A percentile compares a stretch with the other conserved stretches of the same genome.
phyloP scores from a whole-genome alignment of 92 coral and sea anemone species.

The Porites evermanni region DNA sequence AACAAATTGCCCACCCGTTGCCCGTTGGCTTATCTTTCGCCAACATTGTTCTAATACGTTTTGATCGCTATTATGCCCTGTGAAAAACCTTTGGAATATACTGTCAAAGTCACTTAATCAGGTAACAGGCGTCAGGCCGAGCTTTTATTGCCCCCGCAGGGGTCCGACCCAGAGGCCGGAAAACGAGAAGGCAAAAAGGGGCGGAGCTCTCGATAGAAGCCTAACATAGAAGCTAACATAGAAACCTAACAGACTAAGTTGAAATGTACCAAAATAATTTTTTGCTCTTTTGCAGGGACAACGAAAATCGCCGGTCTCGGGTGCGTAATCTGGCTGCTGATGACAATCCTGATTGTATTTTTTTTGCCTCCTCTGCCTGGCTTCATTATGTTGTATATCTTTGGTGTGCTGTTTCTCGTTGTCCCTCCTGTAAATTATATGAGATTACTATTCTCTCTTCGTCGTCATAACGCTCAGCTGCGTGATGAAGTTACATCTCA shows the following conservation, averaged over 20 bases:
- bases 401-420: neutral
- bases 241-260: neutral
- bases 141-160: too few species aligned
- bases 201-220: too few species aligned
- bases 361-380: neutral
- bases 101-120: neutral
- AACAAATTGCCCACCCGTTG: too few species aligned
- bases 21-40: slow-evolving; percentile 1
- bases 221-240: too few species aligned
- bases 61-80: slow-evolving; percentile 19
- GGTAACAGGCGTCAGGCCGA: neutral
- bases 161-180: too few species aligned
- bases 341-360: neutral
- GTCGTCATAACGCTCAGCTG: slow-evolving; percentile 6
- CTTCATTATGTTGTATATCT: neutral
- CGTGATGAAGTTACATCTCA: neutral
- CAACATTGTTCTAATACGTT: slow-evolving; percentile 1
- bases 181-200: too few species aligned
- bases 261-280: neutral
- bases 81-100: slow-evolving; percentile 1
- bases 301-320: neutral
- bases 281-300: neutral
- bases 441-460: slow-evolving; percentile 5
- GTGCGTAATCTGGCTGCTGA: neutral
- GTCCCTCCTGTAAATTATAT: neutral